Conservation (phyloP, 2,888 invertebrate species). For the Agrochola lota region DNA sequence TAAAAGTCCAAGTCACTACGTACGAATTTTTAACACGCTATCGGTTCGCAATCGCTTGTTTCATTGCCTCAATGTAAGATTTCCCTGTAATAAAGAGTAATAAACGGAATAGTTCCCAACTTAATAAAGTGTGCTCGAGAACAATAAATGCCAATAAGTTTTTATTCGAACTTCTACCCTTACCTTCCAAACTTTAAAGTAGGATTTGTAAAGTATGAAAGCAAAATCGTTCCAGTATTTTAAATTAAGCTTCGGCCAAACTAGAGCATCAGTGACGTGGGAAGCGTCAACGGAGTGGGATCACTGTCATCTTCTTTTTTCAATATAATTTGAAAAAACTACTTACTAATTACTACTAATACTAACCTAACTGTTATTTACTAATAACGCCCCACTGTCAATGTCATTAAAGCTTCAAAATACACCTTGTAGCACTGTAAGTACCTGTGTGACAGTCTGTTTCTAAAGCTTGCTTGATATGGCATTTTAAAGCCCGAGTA, state of each 20-base stretch:
- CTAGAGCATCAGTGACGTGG: background rate
- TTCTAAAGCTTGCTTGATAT: background rate
- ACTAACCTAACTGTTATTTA: too few species aligned
- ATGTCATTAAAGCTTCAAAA: too few species aligned
- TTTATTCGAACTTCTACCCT: slow-evolving; percentile 39
- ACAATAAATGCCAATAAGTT: slow-evolving; percentile 56
- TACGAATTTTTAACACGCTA: background rate
- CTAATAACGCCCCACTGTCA: too few species aligned
- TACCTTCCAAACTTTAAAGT: slow-evolving; percentile 33
- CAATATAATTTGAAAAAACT: background rate
- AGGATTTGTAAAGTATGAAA: slow-evolving; percentile 19
- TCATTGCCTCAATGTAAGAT: slow-evolving; percentile 29
- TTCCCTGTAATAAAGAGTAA: slow-evolving; percentile 37
- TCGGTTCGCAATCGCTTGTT: slow-evolving; percentile 23
- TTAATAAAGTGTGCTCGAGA: slow-evolving; percentile 42
- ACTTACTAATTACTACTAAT: too few species aligned
- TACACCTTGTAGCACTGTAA: background rate
- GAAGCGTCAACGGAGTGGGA: background rate
- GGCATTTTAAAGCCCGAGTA: background rate
- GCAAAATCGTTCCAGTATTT: slow-evolving; percentile 10
- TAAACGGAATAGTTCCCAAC: slow-evolving; percentile 55
- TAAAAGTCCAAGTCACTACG: background rate
- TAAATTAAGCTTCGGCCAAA: background rate
- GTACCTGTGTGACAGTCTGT: background rate
- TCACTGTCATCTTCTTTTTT: background rate